A percentile compares a stretch with the other conserved stretches of the same genome.
Evolutionary conservation across 2,888 invertebrate genomes (phyloP).

Genomic region (Epinotia nisella): DNA sequence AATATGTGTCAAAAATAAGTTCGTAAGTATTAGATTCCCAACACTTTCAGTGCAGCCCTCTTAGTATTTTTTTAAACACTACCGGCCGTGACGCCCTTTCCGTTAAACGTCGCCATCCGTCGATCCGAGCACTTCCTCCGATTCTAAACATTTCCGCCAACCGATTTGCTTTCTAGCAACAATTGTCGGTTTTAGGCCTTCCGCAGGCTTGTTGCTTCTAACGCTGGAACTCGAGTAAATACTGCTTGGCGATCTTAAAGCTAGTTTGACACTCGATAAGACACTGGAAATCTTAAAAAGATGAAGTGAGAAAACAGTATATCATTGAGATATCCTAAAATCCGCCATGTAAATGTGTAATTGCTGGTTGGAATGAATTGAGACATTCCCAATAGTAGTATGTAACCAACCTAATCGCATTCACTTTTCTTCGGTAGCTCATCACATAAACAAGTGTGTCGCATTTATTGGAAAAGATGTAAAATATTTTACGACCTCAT

Average conservation of each 20-base stretch:
- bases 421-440: constrained; percentile 15
- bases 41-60: no score
- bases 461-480: constrained; percentile 50
- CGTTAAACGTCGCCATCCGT: constrained; percentile 23
- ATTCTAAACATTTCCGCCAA: constrained; percentile 35
- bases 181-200: constrained; percentile 1
- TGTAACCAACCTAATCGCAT: constrained; percentile 5
- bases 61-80: no score
- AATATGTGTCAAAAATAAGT: no score
- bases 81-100: constrained; percentile 19
- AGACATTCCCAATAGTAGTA: not conserved
- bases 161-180: constrained; percentile 31
- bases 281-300: no score
- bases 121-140: constrained; percentile 36
- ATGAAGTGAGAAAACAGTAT: no score
- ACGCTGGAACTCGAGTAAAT: not conserved
- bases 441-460: constrained; percentile 32
- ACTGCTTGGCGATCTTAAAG: not conserved
- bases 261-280: not conserved
- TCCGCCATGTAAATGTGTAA: no score
- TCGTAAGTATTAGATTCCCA: no score
- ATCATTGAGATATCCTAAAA: no score
- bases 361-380: not conserved
- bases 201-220: constrained; percentile 1
- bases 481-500: constrained; percentile 57